phyloP scores from a whole-genome alignment of 2,888 invertebrate species.

The Parnassius orleans region DNA sequence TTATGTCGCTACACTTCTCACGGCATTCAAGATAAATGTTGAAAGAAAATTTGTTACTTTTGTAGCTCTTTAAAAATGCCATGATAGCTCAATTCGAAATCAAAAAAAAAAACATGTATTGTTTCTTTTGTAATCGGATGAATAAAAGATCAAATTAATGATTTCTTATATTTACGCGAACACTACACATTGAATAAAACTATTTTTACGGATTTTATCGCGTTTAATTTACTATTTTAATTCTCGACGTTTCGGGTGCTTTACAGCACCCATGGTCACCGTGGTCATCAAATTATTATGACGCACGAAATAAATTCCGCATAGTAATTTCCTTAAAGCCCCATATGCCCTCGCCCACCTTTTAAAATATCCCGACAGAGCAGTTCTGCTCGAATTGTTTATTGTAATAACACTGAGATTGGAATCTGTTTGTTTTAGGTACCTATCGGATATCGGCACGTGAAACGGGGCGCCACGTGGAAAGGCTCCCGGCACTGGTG shows the following conservation, averaged over 20 bases:
- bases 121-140: background rate
- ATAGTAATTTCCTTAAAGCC: background rate
- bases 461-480: conserved; percentile 98
- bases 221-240: too few species aligned
- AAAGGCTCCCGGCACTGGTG: conserved; percentile 89
- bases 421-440: conserved; percentile 69
- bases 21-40: too few species aligned
- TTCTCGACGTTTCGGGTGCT: too few species aligned
- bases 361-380: background rate
- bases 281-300: background rate
- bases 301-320: conserved; percentile 14
- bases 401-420: conserved; percentile 4
- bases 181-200: too few species aligned
- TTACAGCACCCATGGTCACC: too few species aligned
- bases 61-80: too few species aligned
- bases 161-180: too few species aligned
- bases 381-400: conserved; percentile 9
- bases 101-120: too few species aligned
- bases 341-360: conserved; percentile 1
- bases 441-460: conserved; percentile 98
- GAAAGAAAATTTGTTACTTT: too few species aligned
- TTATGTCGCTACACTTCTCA: too few species aligned
- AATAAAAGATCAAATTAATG: background rate
- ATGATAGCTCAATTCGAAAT: too few species aligned
- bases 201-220: too few species aligned